Percentiles rank a stretch among this genome's conserved stretches.
Evolutionary conservation across 1,140 invertebrate genomes (phyloP).

Genomic region (Procambarus clarkii): DNA sequence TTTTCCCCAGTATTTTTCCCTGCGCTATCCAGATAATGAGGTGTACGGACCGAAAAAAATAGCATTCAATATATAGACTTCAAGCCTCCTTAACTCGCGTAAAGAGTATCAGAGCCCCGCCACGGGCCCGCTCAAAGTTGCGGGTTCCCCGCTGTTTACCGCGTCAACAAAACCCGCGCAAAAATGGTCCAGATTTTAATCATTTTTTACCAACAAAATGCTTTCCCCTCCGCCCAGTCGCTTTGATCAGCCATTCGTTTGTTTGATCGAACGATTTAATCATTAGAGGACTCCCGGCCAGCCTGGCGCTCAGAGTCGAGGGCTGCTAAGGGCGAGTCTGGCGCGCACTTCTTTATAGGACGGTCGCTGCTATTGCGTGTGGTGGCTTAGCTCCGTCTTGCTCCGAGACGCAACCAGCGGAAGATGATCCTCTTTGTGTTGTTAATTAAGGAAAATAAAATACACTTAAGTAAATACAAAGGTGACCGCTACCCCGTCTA

Average conservation of each 20-base stretch:
- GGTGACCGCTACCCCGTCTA: conserved; percentile 24
- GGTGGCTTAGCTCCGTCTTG: not conserved
- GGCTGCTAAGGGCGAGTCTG: not conserved
- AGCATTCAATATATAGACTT: conserved; percentile 67
- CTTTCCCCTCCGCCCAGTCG: conserved; percentile 57
- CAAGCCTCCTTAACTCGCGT: conserved; percentile 58
- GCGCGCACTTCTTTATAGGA: not conserved
- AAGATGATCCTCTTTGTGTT: conserved; percentile 59
- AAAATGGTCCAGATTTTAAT: conserved; percentile 65
- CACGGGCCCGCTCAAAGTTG: conserved; percentile 54
- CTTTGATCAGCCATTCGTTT: conserved; percentile 64
- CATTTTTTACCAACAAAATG: conserved; percentile 59
- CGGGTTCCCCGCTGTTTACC: conserved; percentile 50
- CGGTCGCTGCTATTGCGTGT: not conserved
- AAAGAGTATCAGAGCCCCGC: conserved; percentile 61
- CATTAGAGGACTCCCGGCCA: conserved; percentile 44
- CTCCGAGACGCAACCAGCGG: not conserved
- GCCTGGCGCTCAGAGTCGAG: not conserved
- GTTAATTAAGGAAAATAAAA: conserved; percentile 64
- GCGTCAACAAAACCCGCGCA: conserved; percentile 47
- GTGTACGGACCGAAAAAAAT: conserved; percentile 51
- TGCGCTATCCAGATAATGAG: conserved; percentile 47
- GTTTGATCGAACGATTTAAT: conserved; percentile 66
- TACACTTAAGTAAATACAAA: conserved; percentile 51
- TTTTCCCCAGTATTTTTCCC: conserved; percentile 15